Conservation (phyloP, 2,888 invertebrate species). For the Branchellion lobata region DNA sequence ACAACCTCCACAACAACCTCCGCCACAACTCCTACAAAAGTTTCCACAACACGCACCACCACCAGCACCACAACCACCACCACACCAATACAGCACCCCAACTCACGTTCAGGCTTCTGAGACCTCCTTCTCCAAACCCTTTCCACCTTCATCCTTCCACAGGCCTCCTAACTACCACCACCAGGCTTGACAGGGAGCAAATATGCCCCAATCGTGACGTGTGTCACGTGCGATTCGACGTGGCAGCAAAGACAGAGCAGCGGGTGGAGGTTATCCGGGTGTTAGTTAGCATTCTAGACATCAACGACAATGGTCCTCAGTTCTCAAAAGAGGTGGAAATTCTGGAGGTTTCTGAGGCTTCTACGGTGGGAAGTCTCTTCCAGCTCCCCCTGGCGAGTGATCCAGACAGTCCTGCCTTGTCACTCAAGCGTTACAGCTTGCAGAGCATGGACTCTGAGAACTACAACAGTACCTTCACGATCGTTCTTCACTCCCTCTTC, state of each 20-base stretch:
- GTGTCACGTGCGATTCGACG: conserved; percentile 44
- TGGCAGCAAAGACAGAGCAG: conserved; percentile 35
- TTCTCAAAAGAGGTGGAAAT: conserved; percentile 36
- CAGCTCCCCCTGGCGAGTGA: conserved; percentile 43
- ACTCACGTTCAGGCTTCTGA: conserved; percentile 2
- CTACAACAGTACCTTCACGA: background rate
- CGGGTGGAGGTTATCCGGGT: conserved; percentile 36
- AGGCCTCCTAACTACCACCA: conserved; percentile 44
- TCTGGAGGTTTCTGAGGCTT: conserved; percentile 40
- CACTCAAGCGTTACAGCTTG: conserved; percentile 46
- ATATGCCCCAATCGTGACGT: conserved; percentile 37
- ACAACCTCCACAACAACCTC: background rate
- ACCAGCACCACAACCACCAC: background rate
- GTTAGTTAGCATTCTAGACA: conserved; percentile 42
- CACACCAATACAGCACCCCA: background rate
- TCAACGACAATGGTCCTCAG: conserved; percentile 48
- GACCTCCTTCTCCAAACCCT: conserved; percentile 17
- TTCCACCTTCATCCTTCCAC: conserved; percentile 43
- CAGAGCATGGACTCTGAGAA: background rate
- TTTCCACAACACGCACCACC: background rate
- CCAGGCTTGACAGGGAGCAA: conserved; percentile 46
- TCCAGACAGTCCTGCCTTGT: conserved; percentile 43
- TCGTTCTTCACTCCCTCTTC: too few species aligned
- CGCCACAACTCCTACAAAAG: background rate
- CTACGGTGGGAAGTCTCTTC: conserved; percentile 36